Evolutionary conservation across 2,888 invertebrate genomes (phyloP).

Genomic region (Euclidia mi): DNA sequence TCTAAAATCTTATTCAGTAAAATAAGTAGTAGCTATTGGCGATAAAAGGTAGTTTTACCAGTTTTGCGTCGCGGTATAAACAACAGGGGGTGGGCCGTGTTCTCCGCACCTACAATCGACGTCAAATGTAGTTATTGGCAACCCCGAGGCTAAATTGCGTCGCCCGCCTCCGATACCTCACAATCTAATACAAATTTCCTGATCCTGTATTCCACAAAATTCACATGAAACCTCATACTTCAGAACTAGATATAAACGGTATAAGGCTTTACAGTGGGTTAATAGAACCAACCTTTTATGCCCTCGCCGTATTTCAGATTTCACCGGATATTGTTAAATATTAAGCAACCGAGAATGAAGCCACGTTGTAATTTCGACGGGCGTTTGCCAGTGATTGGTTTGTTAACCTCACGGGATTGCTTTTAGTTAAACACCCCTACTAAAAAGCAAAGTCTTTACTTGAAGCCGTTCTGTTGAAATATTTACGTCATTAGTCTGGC

Average conservation of each 20-base stretch:
- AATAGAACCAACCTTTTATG: slow-evolving; percentile 42
- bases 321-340: slow-evolving; percentile 39
- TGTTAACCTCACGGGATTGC: slow-evolving; percentile 22
- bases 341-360: slow-evolving; percentile 39
- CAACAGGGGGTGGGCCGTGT: slow-evolving; percentile 37
- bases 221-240: slow-evolving; percentile 45
- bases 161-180: slow-evolving; percentile 59
- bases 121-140: slow-evolving; percentile 71
- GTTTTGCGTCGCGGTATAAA: slow-evolving; percentile 27
- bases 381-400: slow-evolving; percentile 30
- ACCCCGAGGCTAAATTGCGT: slow-evolving; percentile 69
- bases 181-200: slow-evolving; percentile 71
- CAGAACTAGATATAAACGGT: slow-evolving; percentile 44
- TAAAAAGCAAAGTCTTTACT: slow-evolving; percentile 25
- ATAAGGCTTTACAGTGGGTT: slow-evolving; percentile 39
- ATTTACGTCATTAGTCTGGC: slow-evolving; percentile 35
- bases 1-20: slow-evolving; percentile 36
- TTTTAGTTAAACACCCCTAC: slow-evolving; percentile 26
- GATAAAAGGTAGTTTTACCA: slow-evolving; percentile 48
- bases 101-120: slow-evolving; percentile 60
- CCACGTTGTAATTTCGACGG: slow-evolving; percentile 36
- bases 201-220: slow-evolving; percentile 58
- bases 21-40: slow-evolving; percentile 52
- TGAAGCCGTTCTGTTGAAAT: slow-evolving; percentile 27
- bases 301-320: slow-evolving; percentile 34